phyloP scores from a whole-genome alignment of 2,113 vertebrate genomes.

The Psilopsiagon aurifrons region DNA sequence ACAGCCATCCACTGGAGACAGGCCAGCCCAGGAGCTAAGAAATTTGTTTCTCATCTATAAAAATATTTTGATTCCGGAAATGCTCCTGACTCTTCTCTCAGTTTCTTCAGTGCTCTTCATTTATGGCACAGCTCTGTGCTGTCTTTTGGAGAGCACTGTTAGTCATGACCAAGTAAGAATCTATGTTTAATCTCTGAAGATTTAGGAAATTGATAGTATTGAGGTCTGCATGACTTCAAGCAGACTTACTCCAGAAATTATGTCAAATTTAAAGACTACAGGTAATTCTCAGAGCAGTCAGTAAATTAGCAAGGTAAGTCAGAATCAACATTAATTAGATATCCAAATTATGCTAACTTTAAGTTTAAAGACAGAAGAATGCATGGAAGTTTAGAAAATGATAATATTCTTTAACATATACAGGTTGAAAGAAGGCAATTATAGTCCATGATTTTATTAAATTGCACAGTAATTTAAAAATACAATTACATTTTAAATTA shows the following conservation, averaged over 20 bases:
- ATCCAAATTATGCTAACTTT: not conserved
- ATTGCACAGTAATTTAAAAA: slow-evolving; percentile 65
- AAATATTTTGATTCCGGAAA: not conserved
- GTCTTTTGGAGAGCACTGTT: not conserved
- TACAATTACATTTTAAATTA: slow-evolving; percentile 62
- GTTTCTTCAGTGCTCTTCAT: not conserved
- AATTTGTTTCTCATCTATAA: not conserved
- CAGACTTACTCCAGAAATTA: not conserved
- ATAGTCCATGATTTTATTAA: slow-evolving; percentile 58
- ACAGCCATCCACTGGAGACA: not conserved
- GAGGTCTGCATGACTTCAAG: not conserved
- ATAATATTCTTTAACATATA: slow-evolving; percentile 13
- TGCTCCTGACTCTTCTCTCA: not conserved
- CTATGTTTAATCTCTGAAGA: not conserved
- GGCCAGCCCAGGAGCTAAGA: not conserved
- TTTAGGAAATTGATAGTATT: not conserved
- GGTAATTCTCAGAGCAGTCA: not conserved
- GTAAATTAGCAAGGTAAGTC: not conserved
- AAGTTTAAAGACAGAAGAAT: slow-evolving; percentile 11
- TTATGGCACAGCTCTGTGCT: not conserved
- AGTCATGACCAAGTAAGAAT: not conserved
- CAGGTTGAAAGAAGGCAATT: slow-evolving; percentile 51
- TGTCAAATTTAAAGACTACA: not conserved
- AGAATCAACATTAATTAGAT: not conserved
- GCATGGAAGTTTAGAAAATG: not conserved